A percentile compares a stretch with the other conserved stretches of the same genome.
Evolutionary conservation across 2,113 vertebrate genomes (phyloP).

Genomic region (Philantomba maxwellii): DNA sequence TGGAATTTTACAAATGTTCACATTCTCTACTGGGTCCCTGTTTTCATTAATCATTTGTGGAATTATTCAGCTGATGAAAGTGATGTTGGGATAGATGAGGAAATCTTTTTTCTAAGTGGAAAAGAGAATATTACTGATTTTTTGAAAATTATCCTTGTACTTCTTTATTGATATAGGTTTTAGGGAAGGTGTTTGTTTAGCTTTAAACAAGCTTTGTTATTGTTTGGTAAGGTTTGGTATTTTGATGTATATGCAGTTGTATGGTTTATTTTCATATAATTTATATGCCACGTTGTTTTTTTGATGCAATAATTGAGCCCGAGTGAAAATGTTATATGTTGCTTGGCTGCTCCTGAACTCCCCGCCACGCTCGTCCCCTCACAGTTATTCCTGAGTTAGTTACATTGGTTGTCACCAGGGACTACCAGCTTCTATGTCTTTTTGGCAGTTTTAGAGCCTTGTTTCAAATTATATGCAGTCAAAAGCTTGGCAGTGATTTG

Average conservation of each 20-base stretch:
- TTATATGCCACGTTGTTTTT: neutral
- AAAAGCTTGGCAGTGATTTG: constrained; percentile 50
- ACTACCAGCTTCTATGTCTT: constrained; percentile 60
- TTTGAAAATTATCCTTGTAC: neutral
- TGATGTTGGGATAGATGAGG: neutral
- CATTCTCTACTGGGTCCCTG: neutral
- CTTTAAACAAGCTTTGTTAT: neutral
- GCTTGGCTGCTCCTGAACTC: constrained; percentile 14
- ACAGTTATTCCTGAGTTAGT: constrained; percentile 56
- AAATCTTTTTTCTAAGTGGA: neutral
- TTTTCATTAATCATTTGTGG: neutral
- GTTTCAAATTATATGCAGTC: constrained; percentile 57
- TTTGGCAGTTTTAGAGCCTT: constrained; percentile 67
- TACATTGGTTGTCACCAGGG: constrained; percentile 49
- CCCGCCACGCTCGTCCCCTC: neutral
- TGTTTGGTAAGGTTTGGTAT: neutral
- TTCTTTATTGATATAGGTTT: neutral
- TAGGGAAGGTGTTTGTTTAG: neutral
- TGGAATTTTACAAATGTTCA: neutral
- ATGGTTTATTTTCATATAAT: constrained; percentile 36
- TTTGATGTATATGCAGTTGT: neutral
- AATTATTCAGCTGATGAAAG: neutral
- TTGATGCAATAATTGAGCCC: constrained; percentile 11
- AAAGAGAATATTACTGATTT: neutral
- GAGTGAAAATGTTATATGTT: constrained; percentile 47